Conservation (phyloP, 2,888 invertebrate species). For the Branchellion lobata region DNA sequence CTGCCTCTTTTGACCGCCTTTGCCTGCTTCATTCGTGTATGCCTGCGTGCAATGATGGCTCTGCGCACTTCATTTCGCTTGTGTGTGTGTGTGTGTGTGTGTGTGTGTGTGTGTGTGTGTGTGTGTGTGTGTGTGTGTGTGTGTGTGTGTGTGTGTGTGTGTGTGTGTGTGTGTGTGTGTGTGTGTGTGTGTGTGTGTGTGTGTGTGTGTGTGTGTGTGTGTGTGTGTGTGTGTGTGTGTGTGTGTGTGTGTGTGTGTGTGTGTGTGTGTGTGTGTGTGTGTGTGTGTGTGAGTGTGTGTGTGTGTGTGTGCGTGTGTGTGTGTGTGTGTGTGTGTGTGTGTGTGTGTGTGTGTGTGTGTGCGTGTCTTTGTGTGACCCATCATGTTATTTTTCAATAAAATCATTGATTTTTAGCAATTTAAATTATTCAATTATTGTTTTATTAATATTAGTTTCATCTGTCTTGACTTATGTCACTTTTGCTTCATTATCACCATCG, state of each 20-base stretch:
- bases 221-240: conserved; percentile 18
- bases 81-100: conserved; percentile 21
- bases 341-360: conserved; percentile 44
- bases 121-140: conserved; percentile 18
- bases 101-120: conserved; percentile 4
- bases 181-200: conserved; percentile 15
- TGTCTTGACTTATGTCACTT: no score
- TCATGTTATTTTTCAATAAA: no score
- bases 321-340: conserved; percentile 49
- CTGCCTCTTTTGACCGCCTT: conserved; percentile 24
- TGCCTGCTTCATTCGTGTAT: not conserved
- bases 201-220: conserved; percentile 14
- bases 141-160: conserved; percentile 14
- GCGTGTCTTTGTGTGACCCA: conserved; percentile 46
- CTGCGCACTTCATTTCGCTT: not conserved
- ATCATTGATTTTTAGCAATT: no score
- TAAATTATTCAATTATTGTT: no score
- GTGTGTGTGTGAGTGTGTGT: conserved; percentile 46
- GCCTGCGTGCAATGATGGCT: not conserved
- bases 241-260: conserved; percentile 38
- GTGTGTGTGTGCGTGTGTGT: conserved; percentile 44
- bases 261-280: conserved; percentile 45
- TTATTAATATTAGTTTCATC: no score
- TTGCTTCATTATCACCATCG: no score
- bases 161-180: conserved; percentile 29